Base-by-base conservation (phyloP, 2,888 invertebrate species). In the Pollenia griseotomentosa region DNA sequence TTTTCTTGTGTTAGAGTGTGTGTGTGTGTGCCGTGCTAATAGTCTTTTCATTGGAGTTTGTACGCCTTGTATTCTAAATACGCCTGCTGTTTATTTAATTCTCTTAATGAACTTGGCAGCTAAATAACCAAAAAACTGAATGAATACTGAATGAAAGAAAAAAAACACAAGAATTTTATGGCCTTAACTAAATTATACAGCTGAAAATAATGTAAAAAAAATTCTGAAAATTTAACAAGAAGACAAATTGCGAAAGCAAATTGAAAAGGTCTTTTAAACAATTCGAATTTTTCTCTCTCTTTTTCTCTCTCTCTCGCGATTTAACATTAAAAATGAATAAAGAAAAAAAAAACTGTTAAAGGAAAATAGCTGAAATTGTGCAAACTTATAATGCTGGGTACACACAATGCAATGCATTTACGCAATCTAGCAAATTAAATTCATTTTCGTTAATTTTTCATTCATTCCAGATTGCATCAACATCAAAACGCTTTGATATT, bases 91-190 rank as follows among this genome's bases (percentile, higher is more conserved):
- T 83, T 80, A 77, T 59, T 80, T 83, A 83, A 86, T 86, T 81
- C 74, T 81, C 73, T 63, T 84, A 87, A 87, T 84, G 78, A 83
- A 81, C 86, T 83, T 86, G 86, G 83, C 83, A 81, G 61, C 75
- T 55, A 80, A 80, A 77, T 73, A 83, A 79, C 61, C 65, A 68
- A 51, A 42, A 57, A 71, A 10, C 51, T 33, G 46, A 9, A 71
- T 33, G 33, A 63, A 55, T 12, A n/a, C 44, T 23, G 23, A 23
- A 55, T 11, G n/a, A 70, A 16, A 23, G 42, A n/a, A 48, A 11
- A 53, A 40, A 65, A 65, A 44, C n/a, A 6, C 3, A 19, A 42
- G 9, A 73, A 51, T 61, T 59, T 77, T 33, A 65, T 19, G 53
- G 59, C 48, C 12, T 70, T 74, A 59, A 79, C 73, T 59, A 79